Evolutionary conservation across 2,888 invertebrate genomes (phyloP).

Genomic region (Apeira syringaria): DNA sequence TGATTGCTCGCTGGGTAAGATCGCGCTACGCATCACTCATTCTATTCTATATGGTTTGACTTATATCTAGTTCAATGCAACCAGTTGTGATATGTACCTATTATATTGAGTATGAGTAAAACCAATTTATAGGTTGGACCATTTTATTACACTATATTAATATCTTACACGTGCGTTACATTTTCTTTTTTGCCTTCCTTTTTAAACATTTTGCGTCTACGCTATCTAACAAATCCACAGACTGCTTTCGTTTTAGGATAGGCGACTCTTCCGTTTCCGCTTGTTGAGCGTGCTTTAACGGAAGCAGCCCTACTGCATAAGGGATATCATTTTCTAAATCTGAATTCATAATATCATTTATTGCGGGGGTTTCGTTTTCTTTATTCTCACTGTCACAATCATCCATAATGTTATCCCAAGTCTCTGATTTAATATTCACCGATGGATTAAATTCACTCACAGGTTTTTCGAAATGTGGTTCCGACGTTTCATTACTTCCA

Average conservation of each 20-base stretch:
- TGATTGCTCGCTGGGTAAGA: no score
- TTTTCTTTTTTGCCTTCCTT: conserved; percentile 72
- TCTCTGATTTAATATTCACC: conserved; percentile 40
- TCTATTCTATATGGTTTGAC: no score
- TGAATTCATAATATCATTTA: conserved; percentile 34
- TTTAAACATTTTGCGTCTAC: conserved; percentile 71
- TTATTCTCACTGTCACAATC: conserved; percentile 43
- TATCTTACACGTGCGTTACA: conserved; percentile 24
- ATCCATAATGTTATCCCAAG: conserved; percentile 46
- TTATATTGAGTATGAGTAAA: no score
- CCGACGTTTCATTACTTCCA: conserved; percentile 31
- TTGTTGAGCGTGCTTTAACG: conserved; percentile 57
- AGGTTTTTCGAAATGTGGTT: conserved; percentile 39
- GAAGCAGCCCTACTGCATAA: conserved; percentile 71
- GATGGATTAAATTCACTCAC: conserved; percentile 54
- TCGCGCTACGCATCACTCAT: no score
- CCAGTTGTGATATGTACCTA: no score
- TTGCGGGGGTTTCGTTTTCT: conserved; percentile 44
- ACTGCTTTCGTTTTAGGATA: conserved; percentile 57
- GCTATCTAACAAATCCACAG: conserved; percentile 50
- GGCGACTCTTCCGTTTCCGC: conserved; percentile 50
- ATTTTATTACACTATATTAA: conserved; percentile 2
- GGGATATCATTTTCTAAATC: conserved; percentile 64
- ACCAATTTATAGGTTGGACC: conserved; percentile 6
- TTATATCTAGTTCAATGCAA: no score